Base-by-base conservation (phyloP, 2,888 invertebrate genomes). In the Eupithecia dodoneata region DNA sequence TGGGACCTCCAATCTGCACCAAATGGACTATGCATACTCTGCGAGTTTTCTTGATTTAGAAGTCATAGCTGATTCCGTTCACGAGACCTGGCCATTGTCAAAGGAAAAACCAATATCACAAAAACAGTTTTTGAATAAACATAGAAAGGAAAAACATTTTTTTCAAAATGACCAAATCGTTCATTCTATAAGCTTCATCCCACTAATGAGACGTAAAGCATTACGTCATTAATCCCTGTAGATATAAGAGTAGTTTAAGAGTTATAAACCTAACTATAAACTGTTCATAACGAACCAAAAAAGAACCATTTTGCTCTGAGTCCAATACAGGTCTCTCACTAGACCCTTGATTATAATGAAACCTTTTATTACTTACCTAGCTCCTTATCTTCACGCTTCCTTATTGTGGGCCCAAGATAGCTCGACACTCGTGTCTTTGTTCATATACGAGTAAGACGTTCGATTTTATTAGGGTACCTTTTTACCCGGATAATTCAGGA, bases 311-410 rank as follows among this genome's bases (percentile, higher is more conserved):
- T 12, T 12, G 44, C 65, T 67, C 71, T 66, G 55, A 74, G 70
- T 74, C 66, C 72, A 13, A 42, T 49, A 69, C 79, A 76, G 79
- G 5, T 47, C 41, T 72, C 30, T 66, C 76, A 55, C 76, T 72
- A 80, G 80, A 83, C 85, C 84, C 85, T 85, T 87, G 85, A 87
- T 87, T 88, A 86, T 88, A 87, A 89, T 88, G 86, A 86, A 86
- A 86, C 85, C 86, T 85, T 87, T 86, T 85, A 86, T 86, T 81
- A 83, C 79, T 76, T 81, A 81, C 47, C 18, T 70, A 70, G 82
- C 81, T 80, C 75, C 81, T 80, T 81, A 81, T 83, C 82, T 81
- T 71, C 74, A 76, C 77, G 78, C 73, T 78, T 80, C 80, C 78
- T 81, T 83, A 81, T 81, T 80, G 80, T 81, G 71, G 74, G 72